Evolutionary conservation across 2,113 vertebrate genomes (phyloP).

Genomic region (Phylloscopus trochiloides): DNA sequence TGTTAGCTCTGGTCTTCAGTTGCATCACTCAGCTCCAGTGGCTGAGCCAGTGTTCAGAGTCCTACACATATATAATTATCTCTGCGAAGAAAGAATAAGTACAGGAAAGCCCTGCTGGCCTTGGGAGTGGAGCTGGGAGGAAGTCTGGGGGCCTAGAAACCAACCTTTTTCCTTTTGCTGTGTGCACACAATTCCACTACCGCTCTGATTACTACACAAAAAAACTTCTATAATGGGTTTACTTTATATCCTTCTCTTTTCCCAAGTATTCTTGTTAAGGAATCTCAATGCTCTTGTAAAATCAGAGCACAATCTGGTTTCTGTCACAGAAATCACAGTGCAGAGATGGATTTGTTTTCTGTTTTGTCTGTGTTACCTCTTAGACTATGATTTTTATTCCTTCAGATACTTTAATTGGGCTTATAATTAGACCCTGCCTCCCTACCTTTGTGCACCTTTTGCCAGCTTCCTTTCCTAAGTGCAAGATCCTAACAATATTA

Average conservation of each 20-base stretch:
- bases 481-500: constrained; percentile 25
- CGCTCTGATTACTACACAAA: background rate
- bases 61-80: background rate
- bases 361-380: background rate
- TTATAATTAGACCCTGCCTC: background rate
- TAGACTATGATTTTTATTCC: background rate
- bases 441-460: background rate
- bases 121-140: background rate
- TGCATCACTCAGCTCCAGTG: background rate
- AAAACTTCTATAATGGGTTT: background rate
- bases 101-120: background rate
- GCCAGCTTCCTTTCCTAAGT: background rate
- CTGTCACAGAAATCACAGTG: constrained; percentile 18
- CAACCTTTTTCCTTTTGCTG: background rate
- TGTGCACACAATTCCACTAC: background rate
- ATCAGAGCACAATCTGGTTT: constrained; percentile 18
- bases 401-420: constrained; percentile 21
- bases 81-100: background rate
- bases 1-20: background rate
- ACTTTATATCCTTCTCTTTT: background rate
- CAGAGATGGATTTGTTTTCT: constrained; percentile 10
- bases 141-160: background rate
- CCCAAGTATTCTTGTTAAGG: background rate
- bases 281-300: constrained; percentile 7
- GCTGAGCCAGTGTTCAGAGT: background rate